These are phyloP conservation scores for Carcinoscorpius rotundicauda DNA, from an alignment of 1,140 invertebrate species.

Conservation along the genomic window DNA sequence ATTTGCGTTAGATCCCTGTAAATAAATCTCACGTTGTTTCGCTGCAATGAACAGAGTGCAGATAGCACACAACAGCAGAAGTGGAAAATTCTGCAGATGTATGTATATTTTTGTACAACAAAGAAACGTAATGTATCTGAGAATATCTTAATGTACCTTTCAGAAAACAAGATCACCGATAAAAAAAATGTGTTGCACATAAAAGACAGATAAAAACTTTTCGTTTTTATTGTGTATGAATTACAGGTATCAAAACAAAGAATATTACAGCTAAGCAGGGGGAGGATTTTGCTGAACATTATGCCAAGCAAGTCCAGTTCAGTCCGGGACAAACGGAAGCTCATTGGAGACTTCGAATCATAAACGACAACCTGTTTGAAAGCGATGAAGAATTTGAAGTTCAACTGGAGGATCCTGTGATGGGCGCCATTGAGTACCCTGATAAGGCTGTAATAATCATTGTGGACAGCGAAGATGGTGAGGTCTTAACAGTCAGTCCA, in stretches of 20 bases:
- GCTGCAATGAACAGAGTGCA: too few relatives aligned
- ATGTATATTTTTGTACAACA: too few relatives aligned
- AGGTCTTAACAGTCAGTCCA: background rate
- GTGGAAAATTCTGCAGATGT: too few relatives aligned
- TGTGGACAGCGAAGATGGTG: constrained; percentile 35
- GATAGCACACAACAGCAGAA: too few relatives aligned
- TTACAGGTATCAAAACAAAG: constrained; percentile 26
- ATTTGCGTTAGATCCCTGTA: too few relatives aligned
- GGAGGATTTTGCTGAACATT: constrained; percentile 28
- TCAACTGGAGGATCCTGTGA: constrained; percentile 31
- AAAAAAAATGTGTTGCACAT: too few relatives aligned
- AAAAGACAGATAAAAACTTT: too few relatives aligned
- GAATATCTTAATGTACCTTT: too few relatives aligned
- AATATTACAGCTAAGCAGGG: constrained; percentile 31
- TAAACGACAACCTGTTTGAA: constrained; percentile 32
- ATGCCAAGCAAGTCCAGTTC: constrained; percentile 35
- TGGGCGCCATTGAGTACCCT: constrained; percentile 31
- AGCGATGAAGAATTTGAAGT: constrained; percentile 29
- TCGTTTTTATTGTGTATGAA: too few relatives aligned
- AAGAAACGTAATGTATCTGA: too few relatives aligned
- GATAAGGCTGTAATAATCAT: constrained; percentile 29
- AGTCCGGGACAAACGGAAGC: constrained; percentile 35
- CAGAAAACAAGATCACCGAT: too few relatives aligned
- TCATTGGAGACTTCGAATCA: constrained; percentile 30
- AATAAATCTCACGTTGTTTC: too few relatives aligned